Conservation (phyloP, 2,797 vertebrate genomes). For the Enteromius fasciolatus region DNA sequence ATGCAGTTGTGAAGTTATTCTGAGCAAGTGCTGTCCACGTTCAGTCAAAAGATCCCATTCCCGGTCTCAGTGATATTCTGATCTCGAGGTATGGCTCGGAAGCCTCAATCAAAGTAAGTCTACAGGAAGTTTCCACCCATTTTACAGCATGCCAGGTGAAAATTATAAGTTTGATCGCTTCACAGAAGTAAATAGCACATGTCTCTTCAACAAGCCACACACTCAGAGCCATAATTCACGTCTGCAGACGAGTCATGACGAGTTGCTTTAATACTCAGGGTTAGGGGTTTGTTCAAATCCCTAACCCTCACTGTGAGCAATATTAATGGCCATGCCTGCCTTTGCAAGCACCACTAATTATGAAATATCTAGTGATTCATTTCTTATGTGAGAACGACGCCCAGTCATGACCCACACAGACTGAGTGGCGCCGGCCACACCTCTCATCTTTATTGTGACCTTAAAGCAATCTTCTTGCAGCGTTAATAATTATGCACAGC, state of each 20-base stretch:
- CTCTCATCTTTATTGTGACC: slow-evolving; percentile 37
- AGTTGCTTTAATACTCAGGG: neutral
- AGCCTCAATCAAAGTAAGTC: neutral
- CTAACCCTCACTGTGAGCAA: slow-evolving; percentile 18
- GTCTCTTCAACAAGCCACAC: slow-evolving; percentile 3
- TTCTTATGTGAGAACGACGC: slow-evolving; percentile 30
- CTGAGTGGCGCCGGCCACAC: slow-evolving; percentile 39
- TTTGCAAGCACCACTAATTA: slow-evolving; percentile 36
- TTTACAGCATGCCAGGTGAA: neutral
- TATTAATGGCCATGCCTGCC: slow-evolving; percentile 29
- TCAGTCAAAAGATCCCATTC: neutral
- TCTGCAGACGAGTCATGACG: neutral
- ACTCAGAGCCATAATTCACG: slow-evolving; percentile 2
- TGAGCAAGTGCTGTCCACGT: neutral
- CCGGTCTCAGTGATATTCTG: neutral
- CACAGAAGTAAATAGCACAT: slow-evolving; percentile 1
- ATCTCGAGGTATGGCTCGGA: neutral
- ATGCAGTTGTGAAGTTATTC: neutral
- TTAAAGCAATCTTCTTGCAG: slow-evolving; percentile 19
- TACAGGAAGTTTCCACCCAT: neutral
- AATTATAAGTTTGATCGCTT: neutral
- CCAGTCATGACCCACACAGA: slow-evolving; percentile 32
- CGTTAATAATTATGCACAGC: slow-evolving; percentile 34
- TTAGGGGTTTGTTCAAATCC: slow-evolving; percentile 30
- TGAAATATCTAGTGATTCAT: slow-evolving; percentile 42